Evolutionary conservation across 2,888 invertebrate species (phyloP).

Genomic region (Venusia cambrica): DNA sequence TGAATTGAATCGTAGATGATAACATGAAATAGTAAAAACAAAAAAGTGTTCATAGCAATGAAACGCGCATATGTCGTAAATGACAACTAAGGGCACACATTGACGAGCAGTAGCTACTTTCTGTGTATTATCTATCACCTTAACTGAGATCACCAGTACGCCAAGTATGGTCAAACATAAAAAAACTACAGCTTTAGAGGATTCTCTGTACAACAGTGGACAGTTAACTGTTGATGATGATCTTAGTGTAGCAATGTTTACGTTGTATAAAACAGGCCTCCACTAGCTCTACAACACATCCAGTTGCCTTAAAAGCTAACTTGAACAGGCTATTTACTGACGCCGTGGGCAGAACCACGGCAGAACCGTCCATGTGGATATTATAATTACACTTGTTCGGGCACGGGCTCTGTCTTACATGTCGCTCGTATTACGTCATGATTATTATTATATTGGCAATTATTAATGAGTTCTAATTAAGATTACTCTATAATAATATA

Average conservation of each 20-base stretch:
- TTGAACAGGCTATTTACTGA: constrained; percentile 23
- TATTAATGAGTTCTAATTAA: background rate
- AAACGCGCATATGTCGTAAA: too few relatives aligned
- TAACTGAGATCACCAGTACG: too few relatives aligned
- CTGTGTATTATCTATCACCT: too few relatives aligned
- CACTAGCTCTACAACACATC: constrained; percentile 16
- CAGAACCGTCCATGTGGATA: constrained; percentile 27
- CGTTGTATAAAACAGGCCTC: constrained; percentile 24
- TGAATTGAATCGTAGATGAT: too few relatives aligned
- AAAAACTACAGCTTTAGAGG: too few relatives aligned
- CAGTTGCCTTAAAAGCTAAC: constrained; percentile 31
- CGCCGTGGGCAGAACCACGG: constrained; percentile 30
- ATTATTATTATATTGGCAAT: constrained; percentile 9
- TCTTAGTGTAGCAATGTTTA: constrained; percentile 15
- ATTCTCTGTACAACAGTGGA: too few relatives aligned
- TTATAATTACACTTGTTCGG: constrained; percentile 28
- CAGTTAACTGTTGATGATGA: too few relatives aligned
- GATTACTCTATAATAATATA: background rate
- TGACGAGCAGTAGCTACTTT: too few relatives aligned
- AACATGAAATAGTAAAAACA: too few relatives aligned
- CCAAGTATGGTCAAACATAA: too few relatives aligned
- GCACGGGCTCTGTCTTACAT: constrained; percentile 17
- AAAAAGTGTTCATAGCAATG: too few relatives aligned
- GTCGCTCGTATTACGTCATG: constrained; percentile 20
- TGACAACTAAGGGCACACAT: too few relatives aligned